Conservation (phyloP, 1,140 invertebrate genomes). For the Helicoverpa armigera region DNA sequence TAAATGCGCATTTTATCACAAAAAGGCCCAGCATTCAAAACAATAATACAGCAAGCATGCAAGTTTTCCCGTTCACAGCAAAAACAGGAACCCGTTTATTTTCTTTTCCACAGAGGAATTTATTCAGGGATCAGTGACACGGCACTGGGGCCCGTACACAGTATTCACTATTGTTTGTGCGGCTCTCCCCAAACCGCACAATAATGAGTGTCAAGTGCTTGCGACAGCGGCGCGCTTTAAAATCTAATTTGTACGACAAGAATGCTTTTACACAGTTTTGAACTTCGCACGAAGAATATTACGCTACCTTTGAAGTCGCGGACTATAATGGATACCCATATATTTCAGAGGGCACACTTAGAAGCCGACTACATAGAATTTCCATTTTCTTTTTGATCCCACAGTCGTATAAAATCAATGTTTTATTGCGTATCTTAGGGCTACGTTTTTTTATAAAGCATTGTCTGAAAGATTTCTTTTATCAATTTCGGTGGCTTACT, state of each 20-base stretch:
- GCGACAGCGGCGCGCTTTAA: slow-evolving; percentile 51
- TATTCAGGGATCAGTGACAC: slow-evolving; percentile 37
- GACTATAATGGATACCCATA: slow-evolving; percentile 17
- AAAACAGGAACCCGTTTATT: slow-evolving; percentile 35
- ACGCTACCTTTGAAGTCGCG: slow-evolving; percentile 12
- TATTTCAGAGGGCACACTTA: slow-evolving; percentile 26
- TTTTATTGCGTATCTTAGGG: slow-evolving; percentile 16
- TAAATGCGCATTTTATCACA: neutral
- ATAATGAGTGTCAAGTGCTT: slow-evolving; percentile 60
- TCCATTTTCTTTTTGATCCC: slow-evolving; percentile 37
- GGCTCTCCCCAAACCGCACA: slow-evolving; percentile 51
- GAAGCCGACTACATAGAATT: slow-evolving; percentile 20
- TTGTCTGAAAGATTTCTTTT: neutral
- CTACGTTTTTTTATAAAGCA: neutral
- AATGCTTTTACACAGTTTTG: slow-evolving; percentile 46
- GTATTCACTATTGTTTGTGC: slow-evolving; percentile 53
- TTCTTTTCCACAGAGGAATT: slow-evolving; percentile 37
- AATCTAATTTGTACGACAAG: slow-evolving; percentile 52
- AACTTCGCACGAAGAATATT: slow-evolving; percentile 37
- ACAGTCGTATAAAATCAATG: slow-evolving; percentile 30
- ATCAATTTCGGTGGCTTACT: too few relatives aligned
- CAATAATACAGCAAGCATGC: slow-evolving; percentile 18
- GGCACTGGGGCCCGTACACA: slow-evolving; percentile 32
- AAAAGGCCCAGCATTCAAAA: slow-evolving; percentile 21
- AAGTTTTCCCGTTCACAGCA: slow-evolving; percentile 12